Evolutionary conservation across 2,113 vertebrate genomes (phyloP).

Genomic region (Romanogobio albipinnatus): DNA sequence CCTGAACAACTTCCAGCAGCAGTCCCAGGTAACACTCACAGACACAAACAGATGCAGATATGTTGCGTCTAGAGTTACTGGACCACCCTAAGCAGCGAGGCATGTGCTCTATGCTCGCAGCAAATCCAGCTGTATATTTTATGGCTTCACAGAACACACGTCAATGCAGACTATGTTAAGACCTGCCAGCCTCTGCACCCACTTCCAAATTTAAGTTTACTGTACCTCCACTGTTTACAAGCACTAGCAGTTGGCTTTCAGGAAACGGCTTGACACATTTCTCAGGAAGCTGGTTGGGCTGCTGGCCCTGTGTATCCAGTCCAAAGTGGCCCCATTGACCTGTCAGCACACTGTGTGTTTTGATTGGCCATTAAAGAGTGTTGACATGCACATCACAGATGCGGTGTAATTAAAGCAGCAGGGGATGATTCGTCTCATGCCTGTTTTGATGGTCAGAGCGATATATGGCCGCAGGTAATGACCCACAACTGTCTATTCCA

Average conservation of each 20-base stretch:
- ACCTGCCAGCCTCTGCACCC: background rate
- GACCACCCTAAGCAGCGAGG: background rate
- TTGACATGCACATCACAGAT: constrained; percentile 55
- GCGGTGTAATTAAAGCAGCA: constrained; percentile 68
- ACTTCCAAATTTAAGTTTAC: constrained; percentile 45
- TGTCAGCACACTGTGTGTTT: constrained; percentile 56
- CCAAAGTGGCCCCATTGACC: constrained; percentile 38
- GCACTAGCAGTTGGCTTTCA: constrained; percentile 23
- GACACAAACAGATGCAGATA: constrained; percentile 16
- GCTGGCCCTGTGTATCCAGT: constrained; percentile 25
- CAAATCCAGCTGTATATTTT: constrained; percentile 25
- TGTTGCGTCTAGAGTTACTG: background rate
- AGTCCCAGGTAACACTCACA: constrained; percentile 83
- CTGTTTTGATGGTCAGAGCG: constrained; percentile 44
- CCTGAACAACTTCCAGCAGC: constrained; percentile 86
- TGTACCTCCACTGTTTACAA: constrained; percentile 23
- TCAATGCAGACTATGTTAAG: constrained; percentile 12
- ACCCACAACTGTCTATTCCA: constrained; percentile 2
- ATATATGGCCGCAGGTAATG: constrained; percentile 61
- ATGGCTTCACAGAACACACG: background rate
- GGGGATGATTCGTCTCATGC: constrained; percentile 34
- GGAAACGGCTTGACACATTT: constrained; percentile 29
- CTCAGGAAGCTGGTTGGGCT: constrained; percentile 47
- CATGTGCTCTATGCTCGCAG: background rate
- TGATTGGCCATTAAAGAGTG: constrained; percentile 50